phyloP scores from a whole-genome alignment of 2,113 vertebrate genomes.

The Gorsachius goisagi region DNA sequence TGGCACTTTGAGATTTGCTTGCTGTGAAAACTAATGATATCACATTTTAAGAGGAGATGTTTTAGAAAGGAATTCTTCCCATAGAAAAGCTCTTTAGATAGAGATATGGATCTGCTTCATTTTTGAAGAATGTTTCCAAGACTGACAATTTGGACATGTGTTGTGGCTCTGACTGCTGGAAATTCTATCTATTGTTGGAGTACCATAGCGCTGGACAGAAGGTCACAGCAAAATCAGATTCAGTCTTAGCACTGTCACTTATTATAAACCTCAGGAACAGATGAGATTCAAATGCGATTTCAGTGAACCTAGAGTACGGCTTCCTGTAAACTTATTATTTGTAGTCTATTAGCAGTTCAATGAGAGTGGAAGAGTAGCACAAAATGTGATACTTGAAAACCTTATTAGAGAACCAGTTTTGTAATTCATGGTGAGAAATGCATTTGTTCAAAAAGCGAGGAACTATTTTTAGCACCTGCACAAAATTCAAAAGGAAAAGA shows the following conservation, averaged over 20 bases:
- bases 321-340: conserved; percentile 7
- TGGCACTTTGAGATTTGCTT: not conserved
- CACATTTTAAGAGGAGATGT: not conserved
- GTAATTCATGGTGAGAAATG: conserved; percentile 21
- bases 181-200: not conserved
- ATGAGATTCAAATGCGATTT: not conserved
- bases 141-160: not conserved
- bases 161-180: not conserved
- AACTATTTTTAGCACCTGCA: conserved; percentile 36
- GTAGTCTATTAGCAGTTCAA: conserved; percentile 12
- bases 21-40: not conserved
- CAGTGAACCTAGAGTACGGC: not conserved
- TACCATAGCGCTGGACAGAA: not conserved
- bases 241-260: not conserved
- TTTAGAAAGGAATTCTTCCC: not conserved
- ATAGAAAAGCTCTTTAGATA: not conserved
- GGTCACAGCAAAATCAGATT: not conserved
- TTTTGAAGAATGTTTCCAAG: not conserved
- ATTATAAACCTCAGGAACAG: not conserved
- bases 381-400: not conserved
- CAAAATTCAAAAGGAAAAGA: not conserved
- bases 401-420: not conserved
- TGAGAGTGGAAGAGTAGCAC: not conserved
- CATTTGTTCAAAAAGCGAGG: not conserved
- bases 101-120: not conserved